These are phyloP conservation scores for Tamias sibiricus DNA, from an alignment of 2,113 vertebrate genomes.

Conservation along the genomic window DNA sequence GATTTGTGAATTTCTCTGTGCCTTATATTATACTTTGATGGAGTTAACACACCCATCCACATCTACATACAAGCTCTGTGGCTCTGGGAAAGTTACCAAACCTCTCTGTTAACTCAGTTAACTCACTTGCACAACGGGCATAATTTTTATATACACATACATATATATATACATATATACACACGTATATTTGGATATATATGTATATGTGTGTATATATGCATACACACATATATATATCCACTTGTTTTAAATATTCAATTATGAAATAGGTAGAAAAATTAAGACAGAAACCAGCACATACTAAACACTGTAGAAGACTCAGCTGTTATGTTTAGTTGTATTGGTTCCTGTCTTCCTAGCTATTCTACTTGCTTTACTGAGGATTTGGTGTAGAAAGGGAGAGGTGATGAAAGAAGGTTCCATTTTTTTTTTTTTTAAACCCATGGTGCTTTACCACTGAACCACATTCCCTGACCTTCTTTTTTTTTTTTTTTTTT, in stretches of 20 bases:
- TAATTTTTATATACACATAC: not conserved
- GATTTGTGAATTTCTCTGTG: not conserved
- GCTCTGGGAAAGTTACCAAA: not conserved
- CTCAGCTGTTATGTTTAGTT: not conserved
- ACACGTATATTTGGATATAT: too few relatives aligned
- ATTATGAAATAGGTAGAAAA: not conserved
- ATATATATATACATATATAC: not conserved
- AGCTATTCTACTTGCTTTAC: not conserved
- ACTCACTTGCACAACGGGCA: not conserved
- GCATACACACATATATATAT: too few relatives aligned
- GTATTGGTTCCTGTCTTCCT: not conserved
- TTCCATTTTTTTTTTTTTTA: not conserved
- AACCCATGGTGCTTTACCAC: too few relatives aligned
- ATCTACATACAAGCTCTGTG: not conserved
- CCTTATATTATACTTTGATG: not conserved
- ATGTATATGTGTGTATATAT: too few relatives aligned
- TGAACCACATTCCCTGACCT: too few relatives aligned
- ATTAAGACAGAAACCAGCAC: not conserved
- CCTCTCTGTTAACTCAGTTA: constrained; percentile 14
- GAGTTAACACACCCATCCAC: not conserved
- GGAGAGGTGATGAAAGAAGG: not conserved
- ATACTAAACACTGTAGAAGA: not conserved
- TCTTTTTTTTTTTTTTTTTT: too few relatives aligned
- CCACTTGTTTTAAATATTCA: not conserved
- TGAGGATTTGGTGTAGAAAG: not conserved